Percentiles rank a stretch among this genome's conserved stretches.
Evolutionary conservation across 2,113 vertebrate species (phyloP).

Genomic region (Butorides virescens): DNA sequence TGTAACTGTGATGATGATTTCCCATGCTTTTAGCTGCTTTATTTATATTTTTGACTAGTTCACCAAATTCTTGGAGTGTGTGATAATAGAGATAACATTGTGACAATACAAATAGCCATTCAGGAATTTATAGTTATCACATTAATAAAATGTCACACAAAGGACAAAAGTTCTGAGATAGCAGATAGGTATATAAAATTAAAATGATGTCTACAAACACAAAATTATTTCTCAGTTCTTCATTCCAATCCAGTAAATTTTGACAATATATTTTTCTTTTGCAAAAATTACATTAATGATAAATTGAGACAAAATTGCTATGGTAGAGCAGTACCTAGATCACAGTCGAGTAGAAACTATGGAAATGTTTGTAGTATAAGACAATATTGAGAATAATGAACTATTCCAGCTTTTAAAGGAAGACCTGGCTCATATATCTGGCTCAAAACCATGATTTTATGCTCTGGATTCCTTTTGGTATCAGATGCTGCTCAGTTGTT

Average conservation of each 20-base stretch:
- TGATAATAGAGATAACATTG: not conserved
- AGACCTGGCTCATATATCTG: not conserved
- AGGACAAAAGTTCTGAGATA: not conserved
- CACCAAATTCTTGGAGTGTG: not conserved
- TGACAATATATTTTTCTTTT: not conserved
- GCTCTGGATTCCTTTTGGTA: not conserved
- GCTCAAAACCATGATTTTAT: not conserved
- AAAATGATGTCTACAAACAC: not conserved
- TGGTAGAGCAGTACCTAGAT: not conserved
- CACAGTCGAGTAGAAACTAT: not conserved
- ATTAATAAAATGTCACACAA: not conserved
- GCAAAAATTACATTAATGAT: not conserved
- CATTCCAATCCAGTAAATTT: not conserved
- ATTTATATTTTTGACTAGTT: not conserved
- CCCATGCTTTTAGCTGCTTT: not conserved
- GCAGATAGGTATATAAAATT: not conserved
- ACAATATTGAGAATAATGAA: not conserved
- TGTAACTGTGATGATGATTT: not conserved
- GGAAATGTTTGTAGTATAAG: not conserved
- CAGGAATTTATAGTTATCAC: not conserved
- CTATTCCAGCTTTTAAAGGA: not conserved
- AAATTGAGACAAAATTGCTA: not conserved
- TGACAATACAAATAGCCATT: not conserved
- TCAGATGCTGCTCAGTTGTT: not conserved
- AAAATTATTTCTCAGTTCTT: not conserved